Conservation (phyloP, 2,888 invertebrate genomes). For the Eupithecia pulchellata region DNA sequence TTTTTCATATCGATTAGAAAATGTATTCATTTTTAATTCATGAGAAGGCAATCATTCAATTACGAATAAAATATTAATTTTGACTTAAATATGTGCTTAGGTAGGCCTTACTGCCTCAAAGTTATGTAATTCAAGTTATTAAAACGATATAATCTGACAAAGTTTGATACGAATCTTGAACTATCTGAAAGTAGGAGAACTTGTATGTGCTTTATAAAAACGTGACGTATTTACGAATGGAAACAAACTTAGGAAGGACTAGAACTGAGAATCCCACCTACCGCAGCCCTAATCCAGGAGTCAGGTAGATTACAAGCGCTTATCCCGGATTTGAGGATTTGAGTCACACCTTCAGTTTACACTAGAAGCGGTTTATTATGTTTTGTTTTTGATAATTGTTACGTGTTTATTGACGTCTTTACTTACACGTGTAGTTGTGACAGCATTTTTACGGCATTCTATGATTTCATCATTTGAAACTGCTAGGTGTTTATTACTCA, state of each 20-base stretch:
- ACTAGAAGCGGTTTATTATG: constrained; percentile 18
- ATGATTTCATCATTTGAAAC: constrained; percentile 40
- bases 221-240: constrained; percentile 48
- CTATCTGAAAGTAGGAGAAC: background rate
- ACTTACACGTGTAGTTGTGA: constrained; percentile 13
- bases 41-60: background rate
- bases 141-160: background rate
- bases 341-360: constrained; percentile 14
- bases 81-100: background rate
- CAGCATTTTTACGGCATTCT: constrained; percentile 26
- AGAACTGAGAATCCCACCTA: constrained; percentile 72
- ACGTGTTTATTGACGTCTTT: constrained; percentile 17
- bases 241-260: constrained; percentile 61
- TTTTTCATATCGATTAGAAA: background rate
- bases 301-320: constrained; percentile 61
- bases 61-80: background rate
- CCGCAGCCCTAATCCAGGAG: constrained; percentile 73
- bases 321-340: constrained; percentile 47
- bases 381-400: constrained; percentile 18
- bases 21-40: background rate
- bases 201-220: background rate
- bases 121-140: background rate
- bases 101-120: background rate
- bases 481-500: background rate
- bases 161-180: background rate